Percentiles rank a stretch among this genome's conserved stretches.
Evolutionary conservation across 2,797 vertebrate genomes (phyloP).

Genomic region (Smutsia temminckii): DNA sequence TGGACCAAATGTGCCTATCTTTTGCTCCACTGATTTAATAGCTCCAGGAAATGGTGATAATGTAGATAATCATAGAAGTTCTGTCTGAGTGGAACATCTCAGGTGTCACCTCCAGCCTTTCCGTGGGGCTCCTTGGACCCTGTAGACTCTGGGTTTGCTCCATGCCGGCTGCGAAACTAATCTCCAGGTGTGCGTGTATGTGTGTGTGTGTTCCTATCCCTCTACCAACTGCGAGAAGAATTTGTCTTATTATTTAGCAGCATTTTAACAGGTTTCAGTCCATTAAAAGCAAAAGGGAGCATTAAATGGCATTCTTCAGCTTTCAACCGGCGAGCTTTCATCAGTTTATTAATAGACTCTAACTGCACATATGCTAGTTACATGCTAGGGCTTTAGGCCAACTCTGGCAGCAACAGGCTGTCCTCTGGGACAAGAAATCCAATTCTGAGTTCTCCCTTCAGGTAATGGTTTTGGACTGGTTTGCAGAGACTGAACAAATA

Average conservation of each 20-base stretch:
- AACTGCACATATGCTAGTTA: conserved; percentile 60
- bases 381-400: conserved; percentile 17
- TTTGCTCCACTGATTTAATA: conserved; percentile 82
- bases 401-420: not conserved
- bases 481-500: conserved; percentile 77
- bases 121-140: not conserved
- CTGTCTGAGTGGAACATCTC: conserved; percentile 60
- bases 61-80: conserved; percentile 59
- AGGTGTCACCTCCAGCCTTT: conserved; percentile 44
- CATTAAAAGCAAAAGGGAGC: conserved; percentile 73
- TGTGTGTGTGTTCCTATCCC: not conserved
- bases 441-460: conserved; percentile 70
- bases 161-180: accelerated
- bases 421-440: conserved; percentile 76
- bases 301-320: conserved; percentile 66
- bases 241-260: conserved; percentile 62
- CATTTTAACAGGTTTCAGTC: conserved; percentile 71
- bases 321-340: conserved; percentile 65
- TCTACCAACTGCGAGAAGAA: conserved; percentile 32
- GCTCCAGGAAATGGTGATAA: conserved; percentile 73
- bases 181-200: not conserved
- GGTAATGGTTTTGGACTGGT: conserved; percentile 70
- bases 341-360: conserved; percentile 70
- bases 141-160: not conserved
- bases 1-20: conserved; percentile 79